Evolutionary conservation across 2,888 invertebrate genomes (phyloP), one percentile per base, ranked within the genome.

Genomic region (Nomada lathburiana): DNA sequence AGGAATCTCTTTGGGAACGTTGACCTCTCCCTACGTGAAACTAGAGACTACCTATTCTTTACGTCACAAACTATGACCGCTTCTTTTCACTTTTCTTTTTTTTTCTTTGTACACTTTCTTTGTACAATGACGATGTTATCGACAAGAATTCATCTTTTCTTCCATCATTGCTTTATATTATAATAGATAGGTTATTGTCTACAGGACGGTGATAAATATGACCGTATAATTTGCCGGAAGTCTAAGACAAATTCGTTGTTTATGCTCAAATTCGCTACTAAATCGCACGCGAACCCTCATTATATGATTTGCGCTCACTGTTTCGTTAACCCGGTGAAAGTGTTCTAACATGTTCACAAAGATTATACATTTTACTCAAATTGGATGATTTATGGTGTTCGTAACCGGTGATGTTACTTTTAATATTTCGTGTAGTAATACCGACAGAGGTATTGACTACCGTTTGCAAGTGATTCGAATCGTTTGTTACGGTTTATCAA

Each of bases 1-100:
- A 20, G 52, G 52, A 71, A 63, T 74, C 55, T 67, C 59, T 50
- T 59, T 55, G 64, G 42, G 78, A 87, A 57, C 76, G 55, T 86
- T 74, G 69, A 74, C 67, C 60, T 29, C 50, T 20, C 57, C 20
- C 20, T n/a, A 23, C 18, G 53, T 63, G 75, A 80, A 82, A 80
- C 73, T 76, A 69, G 68, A 71, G 42, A 63, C 63, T 50, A n/a
- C 57, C 57, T 13, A 16, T 9, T 3, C n/a, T 53, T 5, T 26
- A 23, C 52, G 1, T 36, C 13, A 2, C 16, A 10, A n/a, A 26
- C n/a, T 16, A 10, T 36, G 1, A 1, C n/a, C 26, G 2, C 0
- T 57, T 7, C 2, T 42, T 23, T 44, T 44, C 18, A 29, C 4
- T 53, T 53, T 53, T 53, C n/a, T n/a, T 53, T 20, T n/a, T 53